Evolutionary conservation across 2,113 vertebrate genomes (phyloP).

Genomic region (Oostethus manadensis): DNA sequence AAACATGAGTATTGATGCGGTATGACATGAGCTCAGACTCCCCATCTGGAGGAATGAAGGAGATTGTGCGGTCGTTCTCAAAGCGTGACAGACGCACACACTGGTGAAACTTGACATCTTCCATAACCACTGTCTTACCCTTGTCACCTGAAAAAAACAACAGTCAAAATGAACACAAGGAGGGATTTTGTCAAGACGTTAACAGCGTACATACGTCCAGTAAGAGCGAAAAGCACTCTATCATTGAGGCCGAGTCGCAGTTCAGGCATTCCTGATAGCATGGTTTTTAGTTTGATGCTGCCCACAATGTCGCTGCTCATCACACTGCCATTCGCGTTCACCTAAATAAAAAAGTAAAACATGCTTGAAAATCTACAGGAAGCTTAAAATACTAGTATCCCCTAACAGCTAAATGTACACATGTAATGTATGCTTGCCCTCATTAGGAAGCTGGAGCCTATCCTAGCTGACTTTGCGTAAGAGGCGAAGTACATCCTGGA

Average conservation of each 20-base stretch:
- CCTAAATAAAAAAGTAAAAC: slow-evolving; percentile 62
- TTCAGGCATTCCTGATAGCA: slow-evolving; percentile 91
- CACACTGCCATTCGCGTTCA: slow-evolving; percentile 83
- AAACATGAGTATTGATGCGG: slow-evolving; percentile 86
- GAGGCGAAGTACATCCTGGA: no score
- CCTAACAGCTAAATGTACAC: no score
- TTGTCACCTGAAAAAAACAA: slow-evolving; percentile 75
- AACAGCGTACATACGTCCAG: slow-evolving; percentile 75
- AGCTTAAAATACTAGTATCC: not conserved
- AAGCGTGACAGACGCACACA: slow-evolving; percentile 90
- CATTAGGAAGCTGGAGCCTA: no score
- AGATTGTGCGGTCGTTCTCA: slow-evolving; percentile 88
- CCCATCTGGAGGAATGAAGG: slow-evolving; percentile 89
- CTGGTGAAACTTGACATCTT: slow-evolving; percentile 95
- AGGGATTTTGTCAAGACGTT: not conserved
- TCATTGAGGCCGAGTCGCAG: slow-evolving; percentile 87
- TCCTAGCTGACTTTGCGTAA: no score
- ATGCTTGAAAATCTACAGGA: not conserved
- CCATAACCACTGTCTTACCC: slow-evolving; percentile 86
- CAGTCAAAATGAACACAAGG: not conserved
- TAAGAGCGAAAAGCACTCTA: slow-evolving; percentile 83
- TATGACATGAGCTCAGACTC: slow-evolving; percentile 96
- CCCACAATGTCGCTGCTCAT: slow-evolving; percentile 91
- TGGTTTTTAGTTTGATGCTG: slow-evolving; percentile 86
- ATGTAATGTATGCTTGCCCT: no score